Base-by-base conservation (phyloP, 2,113 vertebrate genomes). In the Apodemus speciosus region DNA sequence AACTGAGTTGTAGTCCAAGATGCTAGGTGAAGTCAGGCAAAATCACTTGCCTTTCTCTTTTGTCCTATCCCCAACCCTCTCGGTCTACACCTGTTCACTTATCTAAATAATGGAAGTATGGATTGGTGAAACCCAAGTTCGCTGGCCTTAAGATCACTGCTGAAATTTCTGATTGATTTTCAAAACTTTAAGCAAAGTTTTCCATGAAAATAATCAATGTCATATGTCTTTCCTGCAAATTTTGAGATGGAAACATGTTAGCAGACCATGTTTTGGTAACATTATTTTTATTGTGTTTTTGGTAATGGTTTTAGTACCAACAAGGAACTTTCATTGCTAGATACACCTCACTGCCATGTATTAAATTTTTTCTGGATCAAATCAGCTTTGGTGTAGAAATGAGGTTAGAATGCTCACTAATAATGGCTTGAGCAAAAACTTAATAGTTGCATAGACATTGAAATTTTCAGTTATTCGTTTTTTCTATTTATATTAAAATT, bases 341-440 rank as follows among this genome's bases (percentile, higher is more conserved):
- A 97, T 97, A 96, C 94, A 97, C 95, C 91, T 97, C 97, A 93
- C 27, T 85, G 4, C 88, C 97, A 75, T 97, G 94, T 96, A 96
- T 96, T 97, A 96, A 97, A 96, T 96, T 97, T 97, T 97, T 97
- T 96, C 97, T 94, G 97, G 92, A 97, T 97, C 89, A 88, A 97
- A 56, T 97, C 96, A 98, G 97, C 96, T 97, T 97, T 96, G 97
- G 96, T 95, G 96, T 96, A 96, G 97, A 97, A 97, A 97, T 95
- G 95, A 98, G 96, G 95, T 97, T 96, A 97, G 92, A 97, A 90
- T 95, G 84, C 90, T 98, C 89, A 97, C 94, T 96, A 95, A 96
- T 97, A 95, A 97, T 93, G 96, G 96, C 97, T 94, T 97, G 93
- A 97, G 93, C 92, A 96, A 92, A 97, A 97, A 95, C 95, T 93